These are phyloP conservation scores for Sminthurinus aureus DNA, from an alignment of 2,888 invertebrate species.

Conservation along the genomic window DNA sequence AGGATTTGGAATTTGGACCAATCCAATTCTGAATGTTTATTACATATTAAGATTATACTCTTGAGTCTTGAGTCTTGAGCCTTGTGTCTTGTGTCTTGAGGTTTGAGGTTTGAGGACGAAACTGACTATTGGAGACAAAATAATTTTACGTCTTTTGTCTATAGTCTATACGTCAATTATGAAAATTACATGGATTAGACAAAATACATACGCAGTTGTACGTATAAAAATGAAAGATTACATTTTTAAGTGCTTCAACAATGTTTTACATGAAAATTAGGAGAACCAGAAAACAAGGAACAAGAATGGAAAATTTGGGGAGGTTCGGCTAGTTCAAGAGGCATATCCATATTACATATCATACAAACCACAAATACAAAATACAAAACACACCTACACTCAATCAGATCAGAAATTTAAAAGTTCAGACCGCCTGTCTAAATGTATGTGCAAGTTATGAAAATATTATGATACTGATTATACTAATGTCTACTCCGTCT, in stretches of 20 bases:
- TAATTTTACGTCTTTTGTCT: no score
- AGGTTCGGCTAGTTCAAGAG: not conserved
- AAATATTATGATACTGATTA: no score
- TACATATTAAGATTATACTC: no score
- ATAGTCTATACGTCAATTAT: not conserved
- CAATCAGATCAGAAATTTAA: not conserved
- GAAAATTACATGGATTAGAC: not conserved
- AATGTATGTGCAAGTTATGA: no score
- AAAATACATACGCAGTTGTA: not conserved
- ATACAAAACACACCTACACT: constrained; percentile 9
- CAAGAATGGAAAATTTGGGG: constrained; percentile 22
- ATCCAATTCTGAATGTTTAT: no score
- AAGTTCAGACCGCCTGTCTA: no score
- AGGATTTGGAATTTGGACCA: no score
- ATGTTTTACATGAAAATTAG: constrained; percentile 26
- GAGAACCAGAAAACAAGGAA: constrained; percentile 4
- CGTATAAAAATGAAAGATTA: not conserved
- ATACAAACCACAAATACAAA: no score
- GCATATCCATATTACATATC: not conserved
- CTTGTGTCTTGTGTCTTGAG: no score
- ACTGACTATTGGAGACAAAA: not conserved
- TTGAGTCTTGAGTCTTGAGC: no score
- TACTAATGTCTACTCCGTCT: no score
- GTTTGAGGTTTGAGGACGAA: no score
- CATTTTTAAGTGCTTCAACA: not conserved